Conservation (phyloP, 2,888 invertebrate species). For the Athalia rosae region DNA sequence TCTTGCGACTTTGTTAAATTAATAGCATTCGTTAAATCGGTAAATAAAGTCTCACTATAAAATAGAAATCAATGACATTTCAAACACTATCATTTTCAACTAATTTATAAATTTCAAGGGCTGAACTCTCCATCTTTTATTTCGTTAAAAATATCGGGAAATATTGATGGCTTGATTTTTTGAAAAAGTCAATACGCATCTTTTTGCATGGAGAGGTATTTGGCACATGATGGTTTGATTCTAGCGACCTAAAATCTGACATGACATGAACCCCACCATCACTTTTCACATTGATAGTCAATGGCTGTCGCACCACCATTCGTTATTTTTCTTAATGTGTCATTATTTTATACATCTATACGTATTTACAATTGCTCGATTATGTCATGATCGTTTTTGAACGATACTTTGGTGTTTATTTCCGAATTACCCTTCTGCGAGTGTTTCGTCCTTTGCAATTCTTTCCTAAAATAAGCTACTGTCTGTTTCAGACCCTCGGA, state of each 20-base stretch:
- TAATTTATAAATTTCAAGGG: no score
- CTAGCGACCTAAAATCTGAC: conserved; percentile 11
- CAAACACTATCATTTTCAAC: no score
- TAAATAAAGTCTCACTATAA: no score
- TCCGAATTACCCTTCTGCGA: conserved; percentile 75
- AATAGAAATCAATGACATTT: no score
- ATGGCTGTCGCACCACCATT: no score
- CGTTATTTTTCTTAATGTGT: neutral
- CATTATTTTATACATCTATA: neutral
- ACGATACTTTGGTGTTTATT: conserved; percentile 60
- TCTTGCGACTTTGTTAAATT: conserved; percentile 1
- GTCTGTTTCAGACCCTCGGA: conserved; percentile 92
- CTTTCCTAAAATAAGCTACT: conserved; percentile 94
- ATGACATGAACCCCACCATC: no score
- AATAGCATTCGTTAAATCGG: neutral
- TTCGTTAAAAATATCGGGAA: neutral
- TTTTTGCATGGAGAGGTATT: conserved; percentile 18
- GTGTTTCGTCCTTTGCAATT: conserved; percentile 81
- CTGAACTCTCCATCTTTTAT: neutral
- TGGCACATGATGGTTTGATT: conserved; percentile 36
- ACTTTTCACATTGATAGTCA: no score
- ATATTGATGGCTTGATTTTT: neutral
- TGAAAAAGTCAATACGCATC: neutral
- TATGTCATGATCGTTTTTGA: conserved; percentile 69
- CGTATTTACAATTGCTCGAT: conserved; percentile 65